Base-by-base conservation (phyloP, 2,797 vertebrate species). In the Dendrocincla fuliginosa region DNA sequence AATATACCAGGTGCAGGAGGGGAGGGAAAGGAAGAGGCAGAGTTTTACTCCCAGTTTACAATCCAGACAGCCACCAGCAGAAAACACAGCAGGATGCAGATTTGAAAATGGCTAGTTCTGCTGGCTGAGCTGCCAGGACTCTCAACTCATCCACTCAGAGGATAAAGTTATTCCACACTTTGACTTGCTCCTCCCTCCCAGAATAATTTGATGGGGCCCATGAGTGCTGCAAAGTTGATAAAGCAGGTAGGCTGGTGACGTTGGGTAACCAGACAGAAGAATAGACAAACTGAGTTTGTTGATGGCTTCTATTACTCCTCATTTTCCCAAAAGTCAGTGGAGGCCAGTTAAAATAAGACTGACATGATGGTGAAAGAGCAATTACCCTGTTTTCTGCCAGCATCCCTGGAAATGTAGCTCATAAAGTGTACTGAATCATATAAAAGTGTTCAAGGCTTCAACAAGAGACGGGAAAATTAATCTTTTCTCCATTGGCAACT, bases 401-500 rank as follows among this genome's bases (percentile, higher is more conserved):
- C 67, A 53, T 95, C 93, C 87, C 82, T 96, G 67, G 55, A 96
- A 96, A 86, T 3, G 0, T 67, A 94, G 83, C 63, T 96, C 95
- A 82, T 96, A 95, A 95, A 97, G 68, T n/a, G 65, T 41, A 78
- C 32, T 82, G 73, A 84, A 91, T 76, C 67, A 81, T 79, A 79
- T 63, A 76, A 96, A 96, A 94, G 7, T 76, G 61, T 92, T 94
- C 87, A 91, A 95, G 89, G 59, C 91, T 94, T 90, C 89, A 56
- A 44, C 60, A 74, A 79, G 41, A 75, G 83, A 78, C 0, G 0
- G 67, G 70, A 91, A 95, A 96, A 96, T 82, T 90, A 94, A 91
- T 94, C 79, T 88, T 49, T 88, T 90, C 70, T 60, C 76, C 63
- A 69, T 32, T 93, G 92, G 59, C 65, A 63, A 81, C 8, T 75